These are phyloP conservation scores for Dryobotodes eremita DNA, from an alignment of 2,888 invertebrate genomes.

Conservation along the genomic window DNA sequence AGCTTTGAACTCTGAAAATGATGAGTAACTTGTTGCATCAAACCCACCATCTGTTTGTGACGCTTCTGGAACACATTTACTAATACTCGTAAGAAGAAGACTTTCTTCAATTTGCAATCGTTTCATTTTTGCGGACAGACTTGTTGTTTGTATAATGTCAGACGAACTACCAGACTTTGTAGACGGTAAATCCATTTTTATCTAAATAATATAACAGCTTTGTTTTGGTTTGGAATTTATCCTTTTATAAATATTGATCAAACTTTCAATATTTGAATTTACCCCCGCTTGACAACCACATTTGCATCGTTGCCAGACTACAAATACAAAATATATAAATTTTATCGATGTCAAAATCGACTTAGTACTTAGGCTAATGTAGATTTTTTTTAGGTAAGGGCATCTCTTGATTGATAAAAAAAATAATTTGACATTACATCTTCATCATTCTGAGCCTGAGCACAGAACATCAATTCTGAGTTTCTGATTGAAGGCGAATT, in stretches of 20 bases:
- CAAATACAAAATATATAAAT: not conserved
- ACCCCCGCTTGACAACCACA: slow-evolving; percentile 41
- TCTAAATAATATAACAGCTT: not conserved
- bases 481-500: slow-evolving; percentile 29
- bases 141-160: slow-evolving; percentile 42
- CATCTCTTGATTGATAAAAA: not conserved
- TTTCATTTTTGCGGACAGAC: slow-evolving; percentile 76
- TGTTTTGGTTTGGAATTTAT: not conserved
- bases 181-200: slow-evolving; percentile 44
- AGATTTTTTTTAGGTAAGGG: too few species aligned
- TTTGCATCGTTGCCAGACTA: slow-evolving; percentile 13
- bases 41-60: slow-evolving; percentile 18
- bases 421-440: slow-evolving; percentile 30
- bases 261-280: slow-evolving; percentile 54
- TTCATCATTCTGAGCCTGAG: too few species aligned
- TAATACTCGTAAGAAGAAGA: slow-evolving; percentile 72
- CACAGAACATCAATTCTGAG: not conserved
- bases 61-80: slow-evolving; percentile 37
- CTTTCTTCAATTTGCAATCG: slow-evolving; percentile 85
- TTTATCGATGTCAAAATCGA: not conserved
- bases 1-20: slow-evolving; percentile 67
- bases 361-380: not conserved
- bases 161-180: slow-evolving; percentile 35
- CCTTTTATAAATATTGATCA: slow-evolving; percentile 57
- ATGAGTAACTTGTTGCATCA: slow-evolving; percentile 19